These are phyloP conservation scores for Drosophila lowei DNA, from an alignment of 1,140 invertebrate genomes.

Conservation along the genomic window DNA sequence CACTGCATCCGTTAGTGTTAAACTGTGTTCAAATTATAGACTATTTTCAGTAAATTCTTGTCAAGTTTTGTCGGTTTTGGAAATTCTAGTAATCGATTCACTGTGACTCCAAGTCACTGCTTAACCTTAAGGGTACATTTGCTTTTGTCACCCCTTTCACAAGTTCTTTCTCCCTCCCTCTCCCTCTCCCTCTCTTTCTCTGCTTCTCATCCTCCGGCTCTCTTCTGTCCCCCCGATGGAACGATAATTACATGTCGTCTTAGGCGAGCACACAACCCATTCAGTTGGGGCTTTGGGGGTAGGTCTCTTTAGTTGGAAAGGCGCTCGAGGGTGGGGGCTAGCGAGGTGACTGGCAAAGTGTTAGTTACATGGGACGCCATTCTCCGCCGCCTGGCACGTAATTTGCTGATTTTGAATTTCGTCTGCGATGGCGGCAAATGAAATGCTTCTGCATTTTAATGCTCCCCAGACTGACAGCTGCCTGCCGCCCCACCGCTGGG, in stretches of 20 bases:
- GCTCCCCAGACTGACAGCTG: conserved; percentile 73
- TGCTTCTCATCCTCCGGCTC: neutral
- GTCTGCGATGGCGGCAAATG: conserved; percentile 71
- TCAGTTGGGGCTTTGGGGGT: neutral
- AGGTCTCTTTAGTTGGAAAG: neutral
- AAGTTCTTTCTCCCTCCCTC: neutral
- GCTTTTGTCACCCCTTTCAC: conserved; percentile 11
- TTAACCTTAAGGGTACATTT: conserved; percentile 16
- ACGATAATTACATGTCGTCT: conserved; percentile 79
- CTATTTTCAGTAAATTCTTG: too few species aligned
- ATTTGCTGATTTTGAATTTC: conserved; percentile 80
- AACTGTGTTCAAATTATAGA: too few species aligned
- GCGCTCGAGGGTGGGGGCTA: neutral
- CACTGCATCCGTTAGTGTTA: too few species aligned
- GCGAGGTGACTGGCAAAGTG: conserved; percentile 59
- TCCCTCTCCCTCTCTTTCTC: conserved; percentile 7
- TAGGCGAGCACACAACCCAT: conserved; percentile 40
- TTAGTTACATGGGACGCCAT: conserved; percentile 71
- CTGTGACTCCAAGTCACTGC: conserved; percentile 2
- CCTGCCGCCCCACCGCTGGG: conserved; percentile 22
- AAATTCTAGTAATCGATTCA: too few species aligned
- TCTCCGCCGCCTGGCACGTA: conserved; percentile 65
- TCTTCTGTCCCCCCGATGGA: conserved; percentile 33
- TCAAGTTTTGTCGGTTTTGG: too few species aligned
- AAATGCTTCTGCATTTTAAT: conserved; percentile 81